Evolutionary conservation across 1,140 invertebrate genomes (phyloP), one percentile per base, ranked within the genome.

Genomic region (Saccostrea glomerata): DNA sequence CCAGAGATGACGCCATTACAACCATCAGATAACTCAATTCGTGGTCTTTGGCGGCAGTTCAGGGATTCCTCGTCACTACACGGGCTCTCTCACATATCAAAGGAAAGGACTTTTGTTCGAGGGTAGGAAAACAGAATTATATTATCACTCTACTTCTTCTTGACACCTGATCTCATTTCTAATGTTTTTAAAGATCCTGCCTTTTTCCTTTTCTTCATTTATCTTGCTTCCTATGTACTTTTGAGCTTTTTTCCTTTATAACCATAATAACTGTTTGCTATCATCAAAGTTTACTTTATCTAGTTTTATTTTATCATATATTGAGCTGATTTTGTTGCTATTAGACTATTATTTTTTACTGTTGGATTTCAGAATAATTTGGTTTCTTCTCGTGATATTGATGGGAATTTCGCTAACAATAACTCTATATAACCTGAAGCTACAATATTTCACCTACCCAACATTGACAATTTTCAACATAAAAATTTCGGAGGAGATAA

Each of bases 401-500:
- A 88, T 88, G 87, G 84, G 36, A 3, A 60, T 30, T 15, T 77
- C 63, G 17, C 36, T 88, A 25, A 77, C 73, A 15, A 17, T 70
- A 40, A 88, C 83, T 5, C 30, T 73, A 0, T 84, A 25, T 17
- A 56, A 73, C 36, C 87, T 85, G 17, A 77, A 70, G n/a, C 3
- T 36, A 2, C 30, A 88, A 55, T 88, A 88, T 58, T n/a, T 40
- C 47, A 47, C 84, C n/a, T 58, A 88, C 36, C 82, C 83, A 56
- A 88, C 87, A 2, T 58, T 85, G 12, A 56, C 87, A 25, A 88
- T 73, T 30, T n/a, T 88, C 11, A 77, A 85, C 25, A 84, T 85
- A 6, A 63, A 85, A 30, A 47, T 85, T 2, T 36, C 36, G 13
- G 36, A 85, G 23, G 60, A 73, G 55, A 30, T 88, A 17, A 58